Evolutionary conservation across 2,113 vertebrate genomes (phyloP), one percentile per base, ranked within the genome.

Genomic region (Cyanoramphus novaezelandiae): DNA sequence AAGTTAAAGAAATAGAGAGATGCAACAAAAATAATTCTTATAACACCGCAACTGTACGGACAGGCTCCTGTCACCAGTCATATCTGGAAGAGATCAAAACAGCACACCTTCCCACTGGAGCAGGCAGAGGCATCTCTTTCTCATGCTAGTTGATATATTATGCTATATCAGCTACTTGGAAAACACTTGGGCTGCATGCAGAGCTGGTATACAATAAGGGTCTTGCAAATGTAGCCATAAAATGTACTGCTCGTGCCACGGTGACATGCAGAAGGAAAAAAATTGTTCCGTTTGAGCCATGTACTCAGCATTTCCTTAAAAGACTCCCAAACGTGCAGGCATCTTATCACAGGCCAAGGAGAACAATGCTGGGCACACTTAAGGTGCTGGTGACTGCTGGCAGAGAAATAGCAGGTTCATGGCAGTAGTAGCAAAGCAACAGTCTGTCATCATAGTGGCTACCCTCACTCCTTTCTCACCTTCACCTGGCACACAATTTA

Each of bases 231-330:
- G 0, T 7, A 71, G 29, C 28, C 33, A 13, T 53, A 50, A 60
- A 85, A 60, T 0, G 1, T 14, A 6, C 11, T 3, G 9, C 15
- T 67, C 76, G 57, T 44, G 18, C 35, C 52, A 16, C 0, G 1
- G 17, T 52, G 47, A 19, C 11, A 5, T 1, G 2, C 3, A n/a
- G 29, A 19, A 47, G 13, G 18, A 39, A 67, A 49, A 49, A 49
- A 70, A 10, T 4, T 10, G 8, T 43, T 14, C 64, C 27, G 13
- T 3, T 37, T 13, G 16, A 67, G 39, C 47, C 9, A 1, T 1
- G 0, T 27, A 21, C 29, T 10, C 35, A 55, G 5, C 17, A 65
- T 3, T 35, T 68, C 57, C 47, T 33, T 72, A 49, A 41, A 70
- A 50, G 13, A 3, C 8, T 29, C 41, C 41, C 49, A 41, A n/a